Base-by-base conservation (phyloP, 2,888 invertebrate species). In the Allygus modestus region DNA sequence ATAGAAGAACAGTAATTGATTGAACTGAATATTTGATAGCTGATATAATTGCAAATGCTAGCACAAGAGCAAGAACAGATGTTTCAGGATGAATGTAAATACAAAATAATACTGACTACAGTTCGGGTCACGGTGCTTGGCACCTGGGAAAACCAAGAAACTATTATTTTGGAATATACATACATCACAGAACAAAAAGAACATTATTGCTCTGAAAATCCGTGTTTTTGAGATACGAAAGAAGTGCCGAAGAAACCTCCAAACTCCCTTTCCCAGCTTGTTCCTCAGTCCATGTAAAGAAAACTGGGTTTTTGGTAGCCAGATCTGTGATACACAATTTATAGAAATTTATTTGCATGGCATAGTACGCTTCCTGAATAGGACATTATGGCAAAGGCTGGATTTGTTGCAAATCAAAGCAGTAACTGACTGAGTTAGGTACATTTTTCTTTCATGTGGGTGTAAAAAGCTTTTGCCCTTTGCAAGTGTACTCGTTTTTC, bases 351-450 rank as follows among this genome's bases (percentile, higher is more conserved):
- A 90, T 69, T 84, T 90, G 89, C 7, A 89, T 86, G 37, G 86
- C 86, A 86, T 89, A 90, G 79, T 90, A 90, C 0, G 88, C 87
- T 9, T 87, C 83, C 86, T 89, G 89, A 83, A 89, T 89, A 0
- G 89, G 89, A 31, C 89, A 85, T 82, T 88, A 12, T 7, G 37
- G 37, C 7, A 37, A 11, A 4, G 85, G 77, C 43, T 87, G 84
- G 69, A 89, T 89, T 86, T 89, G 89, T 83, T 89, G 88, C 41
- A 88, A 89, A 81, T 89, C 89, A 85, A 88, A 89, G 7, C 86
- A 87, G 28, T 89, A 58, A 31, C 46, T 51, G 11, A 81, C 51
- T n/a, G n/a, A n/a, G 54, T 51, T 26, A 81, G 46, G n/a, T 20
- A 15, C n/a, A n/a, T n/a, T n/a, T n/a, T n/a, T n/a, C 23, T 82